Evolutionary conservation across 1,140 invertebrate species (phyloP).

Genomic region (Hydropsyche tenuis): DNA sequence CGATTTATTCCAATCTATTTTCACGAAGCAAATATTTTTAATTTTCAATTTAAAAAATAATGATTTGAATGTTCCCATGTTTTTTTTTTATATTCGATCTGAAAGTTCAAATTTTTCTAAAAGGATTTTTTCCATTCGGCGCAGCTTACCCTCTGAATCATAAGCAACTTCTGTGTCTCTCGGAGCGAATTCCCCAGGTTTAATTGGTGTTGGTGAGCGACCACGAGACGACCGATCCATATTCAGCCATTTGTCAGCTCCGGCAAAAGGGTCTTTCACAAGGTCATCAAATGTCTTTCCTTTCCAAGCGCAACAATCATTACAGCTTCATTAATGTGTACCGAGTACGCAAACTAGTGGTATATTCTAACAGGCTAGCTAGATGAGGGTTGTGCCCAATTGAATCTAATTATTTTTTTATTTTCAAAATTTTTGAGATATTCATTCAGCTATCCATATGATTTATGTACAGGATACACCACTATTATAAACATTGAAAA

Average conservation of each 20-base stretch:
- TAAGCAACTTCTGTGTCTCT: conserved; percentile 70
- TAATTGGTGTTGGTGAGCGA: conserved; percentile 70
- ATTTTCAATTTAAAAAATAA: too few relatives aligned
- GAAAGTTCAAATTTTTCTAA: not conserved
- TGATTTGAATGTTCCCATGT: not conserved
- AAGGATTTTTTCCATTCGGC: not conserved
- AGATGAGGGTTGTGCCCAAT: not conserved
- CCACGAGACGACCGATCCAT: conserved; percentile 63
- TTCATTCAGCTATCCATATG: conserved; percentile 6
- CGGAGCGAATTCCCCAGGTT: conserved; percentile 69
- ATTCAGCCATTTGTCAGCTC: conserved; percentile 61
- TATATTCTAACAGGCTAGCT: not conserved
- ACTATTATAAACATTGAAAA: too few relatives aligned
- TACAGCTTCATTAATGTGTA: conserved; percentile 6
- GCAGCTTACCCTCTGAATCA: conserved; percentile 71
- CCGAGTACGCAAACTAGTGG: not conserved
- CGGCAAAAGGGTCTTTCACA: conserved; percentile 56
- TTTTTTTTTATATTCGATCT: not conserved
- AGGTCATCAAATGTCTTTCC: conserved; percentile 43
- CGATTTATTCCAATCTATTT: too few relatives aligned
- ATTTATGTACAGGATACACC: too few relatives aligned
- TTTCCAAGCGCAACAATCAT: conserved; percentile 41
- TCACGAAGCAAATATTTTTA: too few relatives aligned
- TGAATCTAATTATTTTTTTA: not conserved
- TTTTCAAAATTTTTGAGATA: too few relatives aligned